These are phyloP conservation scores for Stylophora pistillata DNA, from an alignment of 64 coral and sea anemone species.

Conservation along the genomic window DNA sequence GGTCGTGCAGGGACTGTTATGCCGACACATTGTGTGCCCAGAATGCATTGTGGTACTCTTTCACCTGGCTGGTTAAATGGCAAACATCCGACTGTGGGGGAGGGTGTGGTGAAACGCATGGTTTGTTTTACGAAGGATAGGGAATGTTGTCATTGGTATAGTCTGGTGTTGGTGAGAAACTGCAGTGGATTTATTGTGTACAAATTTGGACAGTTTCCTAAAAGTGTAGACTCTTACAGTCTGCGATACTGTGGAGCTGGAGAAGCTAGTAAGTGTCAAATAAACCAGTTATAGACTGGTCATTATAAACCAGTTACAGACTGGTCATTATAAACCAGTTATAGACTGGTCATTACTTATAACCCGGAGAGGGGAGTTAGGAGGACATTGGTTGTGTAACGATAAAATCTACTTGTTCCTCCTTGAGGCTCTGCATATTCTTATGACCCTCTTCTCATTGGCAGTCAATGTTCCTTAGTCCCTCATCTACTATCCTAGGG, in stretches of 20 bases:
- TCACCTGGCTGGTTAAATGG: conserved; percentile 65
- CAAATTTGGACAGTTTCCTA: conserved; percentile 23
- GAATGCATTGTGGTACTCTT: conserved; percentile 61
- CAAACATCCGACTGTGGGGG: conserved; percentile 39
- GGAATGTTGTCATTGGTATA: conserved; percentile 54
- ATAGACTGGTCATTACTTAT: too few relatives aligned
- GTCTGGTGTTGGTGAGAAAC: conserved; percentile 20
- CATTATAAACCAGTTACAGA: not conserved
- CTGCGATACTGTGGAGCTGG: conserved; percentile 54
- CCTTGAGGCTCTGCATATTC: too few relatives aligned
- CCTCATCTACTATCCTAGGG: too few relatives aligned
- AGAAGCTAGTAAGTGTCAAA: not conserved
- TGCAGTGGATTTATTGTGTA: conserved; percentile 60
- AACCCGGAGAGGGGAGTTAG: too few relatives aligned
- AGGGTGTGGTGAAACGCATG: conserved; percentile 34
- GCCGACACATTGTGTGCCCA: conserved; percentile 36
- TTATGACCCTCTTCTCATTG: too few relatives aligned
- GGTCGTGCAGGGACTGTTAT: conserved; percentile 43
- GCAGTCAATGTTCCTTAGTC: too few relatives aligned
- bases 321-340: too few relatives aligned
- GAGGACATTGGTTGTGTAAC: too few relatives aligned
- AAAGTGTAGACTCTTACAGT: not conserved
- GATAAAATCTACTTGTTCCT: too few relatives aligned
- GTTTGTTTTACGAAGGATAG: conserved; percentile 48
- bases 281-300: not conserved